phyloP scores from a whole-genome alignment of 1,140 invertebrate species.

The Zaprionus davidi region DNA sequence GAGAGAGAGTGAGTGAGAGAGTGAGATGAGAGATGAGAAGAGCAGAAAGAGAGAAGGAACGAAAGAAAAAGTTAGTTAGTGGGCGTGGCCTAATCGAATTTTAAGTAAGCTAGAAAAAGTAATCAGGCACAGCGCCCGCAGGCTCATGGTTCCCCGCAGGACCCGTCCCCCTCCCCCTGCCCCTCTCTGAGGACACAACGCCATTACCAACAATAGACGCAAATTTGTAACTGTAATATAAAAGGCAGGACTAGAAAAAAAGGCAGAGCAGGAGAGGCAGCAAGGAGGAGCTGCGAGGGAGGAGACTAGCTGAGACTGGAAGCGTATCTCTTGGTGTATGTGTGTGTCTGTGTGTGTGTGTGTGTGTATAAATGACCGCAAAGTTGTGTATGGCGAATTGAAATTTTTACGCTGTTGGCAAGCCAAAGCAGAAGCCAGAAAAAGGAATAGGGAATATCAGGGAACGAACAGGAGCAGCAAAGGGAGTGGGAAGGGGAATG shows the following conservation, averaged over 20 bases:
- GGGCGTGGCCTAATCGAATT: slow-evolving; percentile 79
- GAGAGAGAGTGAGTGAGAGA: background rate
- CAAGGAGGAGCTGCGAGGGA: slow-evolving; percentile 1
- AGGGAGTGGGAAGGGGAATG: background rate
- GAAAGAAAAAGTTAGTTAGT: slow-evolving; percentile 73
- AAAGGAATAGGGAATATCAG: background rate
- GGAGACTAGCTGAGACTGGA: background rate
- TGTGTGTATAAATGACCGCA: slow-evolving; percentile 71
- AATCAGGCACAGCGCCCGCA: slow-evolving; percentile 70
- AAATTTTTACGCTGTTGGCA: slow-evolving; percentile 69
- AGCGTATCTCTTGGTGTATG: background rate
- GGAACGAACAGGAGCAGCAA: background rate
- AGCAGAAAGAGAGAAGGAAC: background rate
- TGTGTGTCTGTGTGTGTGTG: background rate
- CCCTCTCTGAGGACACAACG: slow-evolving; percentile 47
- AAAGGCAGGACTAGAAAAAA: slow-evolving; percentile 52
- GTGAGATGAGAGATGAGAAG: slow-evolving; percentile 22
- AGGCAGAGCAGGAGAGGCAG: slow-evolving; percentile 6
- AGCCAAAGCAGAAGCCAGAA: background rate
- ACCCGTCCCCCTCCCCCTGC: background rate
- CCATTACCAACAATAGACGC: slow-evolving; percentile 75
- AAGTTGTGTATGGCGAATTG: slow-evolving; percentile 75
- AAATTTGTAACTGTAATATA: slow-evolving; percentile 80
- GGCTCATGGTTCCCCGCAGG: slow-evolving; percentile 33
- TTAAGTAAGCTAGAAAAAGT: slow-evolving; percentile 81